Evolutionary conservation across 23 tunicate genomes (phyloP), one percentile per base, ranked within the genome.

Genomic region (Oikopleura dioica): DNA sequence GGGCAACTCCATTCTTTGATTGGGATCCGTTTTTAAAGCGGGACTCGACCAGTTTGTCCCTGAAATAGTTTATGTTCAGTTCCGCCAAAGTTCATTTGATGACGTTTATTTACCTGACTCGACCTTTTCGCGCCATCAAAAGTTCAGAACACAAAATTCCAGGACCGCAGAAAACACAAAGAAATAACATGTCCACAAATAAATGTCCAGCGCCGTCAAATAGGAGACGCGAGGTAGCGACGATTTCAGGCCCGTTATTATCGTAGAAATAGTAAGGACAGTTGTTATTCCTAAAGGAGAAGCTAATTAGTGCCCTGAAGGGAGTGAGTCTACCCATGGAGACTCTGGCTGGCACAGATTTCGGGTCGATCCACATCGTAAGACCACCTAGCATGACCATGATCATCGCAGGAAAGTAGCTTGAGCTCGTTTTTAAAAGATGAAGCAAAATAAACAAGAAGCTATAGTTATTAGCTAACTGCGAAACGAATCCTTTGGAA

Each of bases 341-440:
- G 16, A 88, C 88, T 35, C 95, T 79, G 21, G 95, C 95, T 23
- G 95, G 95, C 37, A 84, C 88, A 37, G 95, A 88, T 58, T 78
- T 88, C 0, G 95, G 95, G 75, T 88, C 95, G 2, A 88, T 77
- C 95, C 95, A 88, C 88, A 84, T 84, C 24, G 88, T 83, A 38
- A 88, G 37, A 32, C 95, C 95, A 0, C 88, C 88, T 59, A 88
- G 76, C n/a, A 84, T 72, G 55, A 88, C 95, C 95, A 88, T 88
- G 38, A 82, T 81, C 51, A 88, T 86, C 1, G 95, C 95, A 0
- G 95, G 95, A 38, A 88, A 88, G 55, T 88, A 88, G 36, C 88
- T 84, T n/a, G n/a, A n/a, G n/a, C n/a, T n/a, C n/a, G n/a, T n/a
- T n/a, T n/a, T n/a, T n/a, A n/a, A n/a, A n/a, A n/a, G n/a, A n/a